Conservation (phyloP, 1,140 invertebrate genomes). For the Drosophila albomicans region DNA sequence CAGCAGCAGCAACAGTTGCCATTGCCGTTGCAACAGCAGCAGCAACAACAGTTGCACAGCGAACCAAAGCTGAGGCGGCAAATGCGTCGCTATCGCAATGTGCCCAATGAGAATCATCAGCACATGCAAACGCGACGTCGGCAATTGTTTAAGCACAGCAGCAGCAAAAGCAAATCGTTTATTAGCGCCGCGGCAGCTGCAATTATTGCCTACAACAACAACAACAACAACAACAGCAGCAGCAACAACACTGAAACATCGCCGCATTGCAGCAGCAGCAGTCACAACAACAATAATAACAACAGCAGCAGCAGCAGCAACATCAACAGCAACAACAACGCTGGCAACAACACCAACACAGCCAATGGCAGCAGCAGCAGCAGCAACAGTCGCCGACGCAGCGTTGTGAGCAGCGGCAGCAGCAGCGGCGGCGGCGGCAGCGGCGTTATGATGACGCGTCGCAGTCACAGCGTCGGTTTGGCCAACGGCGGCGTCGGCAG, state of each 20-base stretch:
- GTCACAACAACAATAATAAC: not conserved
- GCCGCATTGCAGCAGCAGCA: too few relatives aligned
- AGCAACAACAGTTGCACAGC: not conserved
- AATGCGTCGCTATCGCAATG: slow-evolving; percentile 73
- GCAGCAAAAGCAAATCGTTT: slow-evolving; percentile 52
- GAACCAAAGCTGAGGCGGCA: slow-evolving; percentile 32
- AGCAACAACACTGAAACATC: too few relatives aligned
- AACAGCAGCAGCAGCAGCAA: slow-evolving; percentile 11
- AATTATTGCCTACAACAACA: slow-evolving; percentile 47
- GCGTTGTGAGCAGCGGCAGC: slow-evolving; percentile 10
- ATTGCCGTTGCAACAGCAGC: not conserved
- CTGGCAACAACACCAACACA: slow-evolving; percentile 5
- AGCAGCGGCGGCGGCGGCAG: slow-evolving; percentile 20
- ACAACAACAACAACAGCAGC: not conserved
- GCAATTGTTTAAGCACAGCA: slow-evolving; percentile 61
- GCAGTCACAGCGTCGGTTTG: slow-evolving; percentile 57
- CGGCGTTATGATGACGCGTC: slow-evolving; percentile 62
- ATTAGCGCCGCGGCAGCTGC: slow-evolving; percentile 48
- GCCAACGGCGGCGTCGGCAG: slow-evolving; percentile 40
- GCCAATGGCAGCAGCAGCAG: not conserved
- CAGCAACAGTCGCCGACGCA: slow-evolving; percentile 25
- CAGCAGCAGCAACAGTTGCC: slow-evolving; percentile 13
- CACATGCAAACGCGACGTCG: slow-evolving; percentile 69
- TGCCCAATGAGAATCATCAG: slow-evolving; percentile 78
- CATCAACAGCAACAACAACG: not conserved